Base-by-base conservation (phyloP, 1,140 invertebrate species). In the Subanguina moxae region DNA sequence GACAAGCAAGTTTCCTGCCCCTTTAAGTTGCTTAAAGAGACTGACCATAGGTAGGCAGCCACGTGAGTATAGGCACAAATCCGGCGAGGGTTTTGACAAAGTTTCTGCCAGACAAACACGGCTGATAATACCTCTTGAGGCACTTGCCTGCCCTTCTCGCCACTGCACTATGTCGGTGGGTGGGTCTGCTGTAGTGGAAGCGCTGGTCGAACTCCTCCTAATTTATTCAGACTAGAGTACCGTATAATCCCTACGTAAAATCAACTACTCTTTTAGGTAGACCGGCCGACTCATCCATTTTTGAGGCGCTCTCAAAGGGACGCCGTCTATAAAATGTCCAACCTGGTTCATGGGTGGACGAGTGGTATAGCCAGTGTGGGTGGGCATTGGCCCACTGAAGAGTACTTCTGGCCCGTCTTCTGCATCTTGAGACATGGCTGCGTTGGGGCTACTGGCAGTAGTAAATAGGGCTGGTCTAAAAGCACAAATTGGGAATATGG, bases 31-130 rank as follows among this genome's bases (percentile, higher is more conserved):
- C 11, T 52, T 7, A 52, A 52, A 52, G 23, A 21, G n/a, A 52
- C 48, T 52, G 48, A 28, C 82, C 82, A 76, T 86, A 86, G 23
- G 77, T 82, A 0, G 80, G 77, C 15, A 82, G 61, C 81, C 81
- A 83, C 15, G 71, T 57, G n/a, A 82, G n/a, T 23, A 82, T 82
- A 8, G 80, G 80, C 30, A 82, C 52, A 19, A 80, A 77, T 38
- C 68, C 59, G 21, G 67, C 13, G 17, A 81, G 11, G 1, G 77
- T 57, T 5, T 21, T 61, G 19, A 43, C 13, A 45, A 42, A 45
- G 68, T 70, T 64, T 64, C 21, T 43, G 23, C 62, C 45, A 45
- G 78, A 82, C n/a, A 58, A 64, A 45, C 71, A 82, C 17, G 80
- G 80, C 1, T 71, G 23, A 32, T 70, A 74, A 66, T 80, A 81